Evolutionary conservation across 2,888 invertebrate species (phyloP), one percentile per base, ranked within the genome.

Genomic region (Drosophila anomelani): DNA sequence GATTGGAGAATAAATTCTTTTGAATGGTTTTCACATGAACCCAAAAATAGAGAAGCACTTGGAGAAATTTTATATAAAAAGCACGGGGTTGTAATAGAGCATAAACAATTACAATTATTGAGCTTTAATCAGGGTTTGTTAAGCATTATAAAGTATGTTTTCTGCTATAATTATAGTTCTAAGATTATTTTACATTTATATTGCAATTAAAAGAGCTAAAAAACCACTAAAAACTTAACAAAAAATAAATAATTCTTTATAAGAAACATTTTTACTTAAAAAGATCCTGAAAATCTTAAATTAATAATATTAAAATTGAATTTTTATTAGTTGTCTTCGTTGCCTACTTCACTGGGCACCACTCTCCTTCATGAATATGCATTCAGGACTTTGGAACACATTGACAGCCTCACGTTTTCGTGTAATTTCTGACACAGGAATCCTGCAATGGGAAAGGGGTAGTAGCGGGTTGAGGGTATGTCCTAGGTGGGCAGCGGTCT

Each of bases 321-420:
- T 13, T 41, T 43, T 51, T 15, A 34, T 51, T 34, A 1, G 15
- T 32, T 56, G 6, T 39, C 41, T 32, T 0, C 20, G 36, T 59
- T 64, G 80, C 75, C 54, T 67, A 75, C 79, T 68, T 75, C 13
- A 13, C 29, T 57, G 63, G 59, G 46, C 53, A 23, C 38, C 20
- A 3, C 6, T 17, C n/a, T 34, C 12, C 12, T 79, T 68, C 73
- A 78, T 73, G 51, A 53, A 53, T 53, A 53, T 53, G 51, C 34
- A 64, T 80, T 64, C 71, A 77, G 67, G 59, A 61, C 43, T 17
- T 41, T 6, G 44, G 26, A 75, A 77, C 53, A 61, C 67, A 75
- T 79, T 77, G 78, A 76, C 71, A 80, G 71, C 75, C 56, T 63
- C 75, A 80, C 79, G 76, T 81, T 68, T 78, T 76, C n/a, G 41